Evolutionary conservation across 2,797 vertebrate genomes (phyloP).

Genomic region (Moxostoma hubbsi): DNA sequence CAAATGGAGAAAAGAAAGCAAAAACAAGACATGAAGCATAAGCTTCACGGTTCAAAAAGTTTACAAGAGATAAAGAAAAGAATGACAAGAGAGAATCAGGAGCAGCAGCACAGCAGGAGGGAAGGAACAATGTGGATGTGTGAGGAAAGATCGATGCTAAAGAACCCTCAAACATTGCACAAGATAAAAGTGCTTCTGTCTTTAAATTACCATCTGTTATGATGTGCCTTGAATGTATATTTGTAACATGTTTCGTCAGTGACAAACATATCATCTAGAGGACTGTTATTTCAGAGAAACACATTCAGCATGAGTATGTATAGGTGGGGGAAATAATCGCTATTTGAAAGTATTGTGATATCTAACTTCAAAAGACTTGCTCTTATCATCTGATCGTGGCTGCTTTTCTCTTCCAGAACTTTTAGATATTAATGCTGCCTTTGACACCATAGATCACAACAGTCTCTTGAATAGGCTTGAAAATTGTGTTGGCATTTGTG

Average conservation of each 20-base stretch:
- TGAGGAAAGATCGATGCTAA: slow-evolving; percentile 39
- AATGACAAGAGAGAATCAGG: slow-evolving; percentile 21
- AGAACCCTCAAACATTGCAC: slow-evolving; percentile 32
- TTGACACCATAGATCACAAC: too few relatives aligned
- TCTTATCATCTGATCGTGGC: too few relatives aligned
- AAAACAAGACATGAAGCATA: slow-evolving; percentile 20
- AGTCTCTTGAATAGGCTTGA: too few relatives aligned
- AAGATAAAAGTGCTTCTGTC: slow-evolving; percentile 44
- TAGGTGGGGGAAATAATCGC: too few relatives aligned
- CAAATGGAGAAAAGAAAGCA: slow-evolving; percentile 43
- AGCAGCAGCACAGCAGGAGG: slow-evolving; percentile 32
- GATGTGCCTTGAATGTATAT: slow-evolving; percentile 44
- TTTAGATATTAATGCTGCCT: too few relatives aligned
- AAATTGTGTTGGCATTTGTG: too few relatives aligned
- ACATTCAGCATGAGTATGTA: too few relatives aligned
- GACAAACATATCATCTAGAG: slow-evolving; percentile 41
- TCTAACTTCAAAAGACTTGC: too few relatives aligned
- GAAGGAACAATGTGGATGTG: slow-evolving; percentile 1
- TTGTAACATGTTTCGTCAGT: slow-evolving; percentile 43
- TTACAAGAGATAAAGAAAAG: slow-evolving; percentile 17
- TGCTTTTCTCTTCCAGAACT: too few relatives aligned
- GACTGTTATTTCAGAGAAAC: slow-evolving; percentile 29
- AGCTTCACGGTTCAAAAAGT: slow-evolving; percentile 32
- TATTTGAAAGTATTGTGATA: too few relatives aligned
- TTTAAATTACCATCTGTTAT: slow-evolving; percentile 55